phyloP scores from a whole-genome alignment of 2,888 invertebrate species.

The Sturmia bella region DNA sequence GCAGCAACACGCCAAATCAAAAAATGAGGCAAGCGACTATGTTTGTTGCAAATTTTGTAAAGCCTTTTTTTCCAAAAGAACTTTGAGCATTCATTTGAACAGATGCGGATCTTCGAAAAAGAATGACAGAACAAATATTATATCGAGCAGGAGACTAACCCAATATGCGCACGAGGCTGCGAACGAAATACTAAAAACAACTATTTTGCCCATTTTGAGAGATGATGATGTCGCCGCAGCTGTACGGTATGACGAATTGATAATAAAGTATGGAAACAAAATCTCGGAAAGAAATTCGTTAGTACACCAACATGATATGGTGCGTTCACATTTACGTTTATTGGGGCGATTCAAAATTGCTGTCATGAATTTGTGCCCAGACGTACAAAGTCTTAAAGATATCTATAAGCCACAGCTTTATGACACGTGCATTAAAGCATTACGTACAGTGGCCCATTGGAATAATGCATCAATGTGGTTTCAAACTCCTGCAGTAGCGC shows the following conservation, averaged over 20 bases:
- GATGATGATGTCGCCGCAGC: neutral
- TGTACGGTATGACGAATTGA: constrained; percentile 35
- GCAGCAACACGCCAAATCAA: neutral
- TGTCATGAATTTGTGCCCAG: neutral
- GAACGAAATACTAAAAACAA: neutral
- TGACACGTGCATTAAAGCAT: constrained; percentile 5
- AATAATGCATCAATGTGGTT: constrained; percentile 9
- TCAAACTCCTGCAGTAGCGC: constrained; percentile 29
- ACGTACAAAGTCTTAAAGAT: constrained; percentile 4
- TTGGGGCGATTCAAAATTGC: constrained; percentile 41
- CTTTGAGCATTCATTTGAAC: neutral
- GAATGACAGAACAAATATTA: neutral
- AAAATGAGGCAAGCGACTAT: neutral
- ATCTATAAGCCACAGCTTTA: constrained; percentile 9
- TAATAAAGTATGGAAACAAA: constrained; percentile 39
- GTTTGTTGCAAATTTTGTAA: constrained; percentile 1
- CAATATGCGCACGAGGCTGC: constrained; percentile 16
- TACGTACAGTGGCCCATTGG: constrained; percentile 41
- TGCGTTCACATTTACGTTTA: constrained; percentile 15
- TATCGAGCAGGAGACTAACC: neutral
- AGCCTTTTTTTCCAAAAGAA: constrained; percentile 6
- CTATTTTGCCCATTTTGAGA: constrained; percentile 19
- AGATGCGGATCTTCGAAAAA: neutral
- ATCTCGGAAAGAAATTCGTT: constrained; percentile 10
- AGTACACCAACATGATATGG: constrained; percentile 28